Evolutionary conservation across 2,797 vertebrate species (phyloP).

Genomic region (Melanotaenia maccullochi): DNA sequence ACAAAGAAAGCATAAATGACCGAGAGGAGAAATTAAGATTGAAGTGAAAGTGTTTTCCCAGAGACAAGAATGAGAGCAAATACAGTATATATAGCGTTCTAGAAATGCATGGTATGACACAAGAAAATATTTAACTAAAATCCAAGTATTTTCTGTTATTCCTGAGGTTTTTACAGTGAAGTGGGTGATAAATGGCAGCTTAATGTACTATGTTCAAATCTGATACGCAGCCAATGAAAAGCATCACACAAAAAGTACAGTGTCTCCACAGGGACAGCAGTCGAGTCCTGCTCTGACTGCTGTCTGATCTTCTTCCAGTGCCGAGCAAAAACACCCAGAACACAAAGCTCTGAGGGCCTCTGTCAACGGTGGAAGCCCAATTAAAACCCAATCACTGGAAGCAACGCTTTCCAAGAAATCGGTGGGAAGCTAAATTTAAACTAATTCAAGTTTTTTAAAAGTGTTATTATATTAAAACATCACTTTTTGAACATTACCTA

Average conservation of each 20-base stretch:
- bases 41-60: not conserved
- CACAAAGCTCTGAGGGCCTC: constrained; percentile 68
- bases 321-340: constrained; percentile 66
- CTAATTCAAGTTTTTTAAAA: constrained; percentile 3
- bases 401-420: constrained; percentile 57
- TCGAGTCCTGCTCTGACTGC: constrained; percentile 38
- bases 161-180: constrained; percentile 40
- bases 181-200: constrained; percentile 43
- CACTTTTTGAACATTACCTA: not conserved
- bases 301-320: constrained; percentile 63
- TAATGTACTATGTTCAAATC: constrained; percentile 38
- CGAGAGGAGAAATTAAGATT: constrained; percentile 16
- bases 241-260: constrained; percentile 45
- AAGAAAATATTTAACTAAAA: not conserved
- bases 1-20: not conserved
- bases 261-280: constrained; percentile 31
- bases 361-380: constrained; percentile 67
- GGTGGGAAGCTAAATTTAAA: constrained; percentile 23
- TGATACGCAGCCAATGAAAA: constrained; percentile 50
- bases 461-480: not conserved
- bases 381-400: constrained; percentile 69
- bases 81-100: not conserved
- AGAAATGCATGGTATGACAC: not conserved
- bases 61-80: not conserved
- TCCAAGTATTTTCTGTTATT: not conserved